Conservation (phyloP, 2,888 invertebrate species). For the Diabrotica balteata region DNA sequence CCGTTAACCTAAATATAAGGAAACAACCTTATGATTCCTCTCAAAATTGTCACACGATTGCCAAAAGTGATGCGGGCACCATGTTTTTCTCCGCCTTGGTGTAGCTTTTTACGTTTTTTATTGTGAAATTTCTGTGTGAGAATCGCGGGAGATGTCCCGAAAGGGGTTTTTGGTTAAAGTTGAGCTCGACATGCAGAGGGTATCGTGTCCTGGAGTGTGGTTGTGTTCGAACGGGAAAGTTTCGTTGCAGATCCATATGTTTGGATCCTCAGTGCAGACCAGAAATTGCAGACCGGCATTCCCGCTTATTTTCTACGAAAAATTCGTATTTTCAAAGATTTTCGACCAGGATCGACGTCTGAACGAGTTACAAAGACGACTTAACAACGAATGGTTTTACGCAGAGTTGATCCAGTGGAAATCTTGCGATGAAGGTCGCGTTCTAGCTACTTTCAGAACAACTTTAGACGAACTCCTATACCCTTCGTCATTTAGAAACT, state of each 20-base stretch:
- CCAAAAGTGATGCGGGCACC: conserved; percentile 2
- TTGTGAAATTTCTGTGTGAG: conserved; percentile 4
- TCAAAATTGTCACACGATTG: conserved; percentile 10
- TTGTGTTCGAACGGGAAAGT: conserved; percentile 80
- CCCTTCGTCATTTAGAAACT: conserved; percentile 66
- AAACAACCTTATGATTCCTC: conserved; percentile 1
- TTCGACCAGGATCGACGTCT: conserved; percentile 59
- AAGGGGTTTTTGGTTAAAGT: conserved; percentile 68
- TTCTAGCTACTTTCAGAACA: conserved; percentile 71
- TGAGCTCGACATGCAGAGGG: conserved; percentile 66
- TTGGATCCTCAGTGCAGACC: conserved; percentile 76
- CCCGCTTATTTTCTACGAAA: conserved; percentile 75
- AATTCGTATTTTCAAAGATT: conserved; percentile 73
- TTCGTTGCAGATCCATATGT: conserved; percentile 71
- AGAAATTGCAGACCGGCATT: conserved; percentile 71
- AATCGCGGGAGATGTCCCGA: conserved; percentile 45
- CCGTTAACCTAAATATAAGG: conserved; percentile 19
- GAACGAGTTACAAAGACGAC: conserved; percentile 59
- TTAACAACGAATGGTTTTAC: conserved; percentile 67
- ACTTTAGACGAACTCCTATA: conserved; percentile 71
- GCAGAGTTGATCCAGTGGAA: conserved; percentile 73
- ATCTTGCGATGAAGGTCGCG: conserved; percentile 59
- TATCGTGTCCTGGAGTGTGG: conserved; percentile 86
- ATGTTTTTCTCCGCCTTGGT: neutral
- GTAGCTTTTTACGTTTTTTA: neutral